Evolutionary conservation across 2,888 invertebrate genomes (phyloP).

Genomic region (Acanthosepion esculentum): DNA sequence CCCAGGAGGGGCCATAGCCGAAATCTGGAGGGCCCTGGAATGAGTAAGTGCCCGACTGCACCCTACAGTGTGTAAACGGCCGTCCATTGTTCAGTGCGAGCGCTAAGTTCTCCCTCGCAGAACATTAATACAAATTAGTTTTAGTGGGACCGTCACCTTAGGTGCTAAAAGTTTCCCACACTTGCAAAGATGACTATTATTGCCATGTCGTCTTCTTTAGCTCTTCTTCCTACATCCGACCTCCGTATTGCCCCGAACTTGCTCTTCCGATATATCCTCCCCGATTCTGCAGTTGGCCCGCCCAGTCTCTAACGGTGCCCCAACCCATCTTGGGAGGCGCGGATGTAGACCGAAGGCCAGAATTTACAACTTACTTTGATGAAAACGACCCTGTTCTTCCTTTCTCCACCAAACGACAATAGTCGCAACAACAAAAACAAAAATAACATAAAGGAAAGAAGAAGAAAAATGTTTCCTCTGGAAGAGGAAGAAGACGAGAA

Average conservation of each 20-base stretch:
- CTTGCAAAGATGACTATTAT: constrained; percentile 23
- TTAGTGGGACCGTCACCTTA: constrained; percentile 45
- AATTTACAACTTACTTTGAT: background rate
- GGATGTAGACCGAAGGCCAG: constrained; percentile 13
- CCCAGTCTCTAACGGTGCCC: constrained; percentile 20
- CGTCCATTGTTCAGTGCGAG: constrained; percentile 40
- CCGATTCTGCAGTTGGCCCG: background rate
- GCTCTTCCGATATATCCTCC: constrained; percentile 5
- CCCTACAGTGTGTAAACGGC: constrained; percentile 44
- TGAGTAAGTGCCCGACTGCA: constrained; percentile 34
- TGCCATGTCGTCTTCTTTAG: background rate
- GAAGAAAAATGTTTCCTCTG: background rate
- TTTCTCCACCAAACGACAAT: background rate
- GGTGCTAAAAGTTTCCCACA: constrained; percentile 45
- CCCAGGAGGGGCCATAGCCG: constrained; percentile 43
- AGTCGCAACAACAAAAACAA: constrained; percentile 11
- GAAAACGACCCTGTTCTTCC: constrained; percentile 33
- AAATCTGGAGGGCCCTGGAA: constrained; percentile 46
- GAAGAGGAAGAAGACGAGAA: background rate
- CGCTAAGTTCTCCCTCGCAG: constrained; percentile 40
- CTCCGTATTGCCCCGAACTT: background rate
- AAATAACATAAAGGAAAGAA: constrained; percentile 33
- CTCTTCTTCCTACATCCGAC: constrained; percentile 40
- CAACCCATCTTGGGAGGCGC: background rate
- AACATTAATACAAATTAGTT: constrained; percentile 46